phyloP scores from a whole-genome alignment of 2,797 vertebrate species.

The Notolabrus celidotus region DNA sequence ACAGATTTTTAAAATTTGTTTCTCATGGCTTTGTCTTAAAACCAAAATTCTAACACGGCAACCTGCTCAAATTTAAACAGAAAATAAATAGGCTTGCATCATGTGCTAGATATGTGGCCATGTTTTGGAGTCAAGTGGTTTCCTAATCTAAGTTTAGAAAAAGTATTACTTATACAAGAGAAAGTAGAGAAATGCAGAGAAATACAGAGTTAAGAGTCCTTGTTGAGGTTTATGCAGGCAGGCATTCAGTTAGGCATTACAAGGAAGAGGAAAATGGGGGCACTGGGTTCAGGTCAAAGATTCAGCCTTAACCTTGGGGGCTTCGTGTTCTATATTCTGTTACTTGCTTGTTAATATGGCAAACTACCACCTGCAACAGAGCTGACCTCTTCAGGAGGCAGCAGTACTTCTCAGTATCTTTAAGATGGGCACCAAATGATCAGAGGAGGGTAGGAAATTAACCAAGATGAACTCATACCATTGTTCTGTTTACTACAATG shows the following conservation, averaged over 20 bases:
- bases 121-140: background rate
- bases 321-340: slow-evolving; percentile 67
- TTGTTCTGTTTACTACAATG: slow-evolving; percentile 43
- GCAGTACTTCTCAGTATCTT: slow-evolving; percentile 37
- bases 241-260: slow-evolving; percentile 31
- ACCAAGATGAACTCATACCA: slow-evolving; percentile 14
- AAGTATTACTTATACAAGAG: background rate
- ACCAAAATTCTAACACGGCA: too few species aligned
- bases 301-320: slow-evolving; percentile 75
- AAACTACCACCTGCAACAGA: slow-evolving; percentile 73
- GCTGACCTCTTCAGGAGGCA: slow-evolving; percentile 62
- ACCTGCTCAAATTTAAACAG: background rate
- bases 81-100: too few species aligned
- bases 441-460: slow-evolving; percentile 28
- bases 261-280: slow-evolving; percentile 44
- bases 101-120: too few species aligned
- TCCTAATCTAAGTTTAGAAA: slow-evolving; percentile 5
- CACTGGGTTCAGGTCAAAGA: slow-evolving; percentile 75
- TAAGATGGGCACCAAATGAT: slow-evolving; percentile 56
- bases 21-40: too few species aligned
- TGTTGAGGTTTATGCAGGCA: slow-evolving; percentile 21
- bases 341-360: slow-evolving; percentile 75
- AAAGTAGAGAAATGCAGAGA: background rate
- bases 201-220: slow-evolving; percentile 10
- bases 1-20: background rate